These are phyloP conservation scores for Apogon hyalosoma DNA, from an alignment of 2,797 vertebrate species.

Conservation along the genomic window DNA sequence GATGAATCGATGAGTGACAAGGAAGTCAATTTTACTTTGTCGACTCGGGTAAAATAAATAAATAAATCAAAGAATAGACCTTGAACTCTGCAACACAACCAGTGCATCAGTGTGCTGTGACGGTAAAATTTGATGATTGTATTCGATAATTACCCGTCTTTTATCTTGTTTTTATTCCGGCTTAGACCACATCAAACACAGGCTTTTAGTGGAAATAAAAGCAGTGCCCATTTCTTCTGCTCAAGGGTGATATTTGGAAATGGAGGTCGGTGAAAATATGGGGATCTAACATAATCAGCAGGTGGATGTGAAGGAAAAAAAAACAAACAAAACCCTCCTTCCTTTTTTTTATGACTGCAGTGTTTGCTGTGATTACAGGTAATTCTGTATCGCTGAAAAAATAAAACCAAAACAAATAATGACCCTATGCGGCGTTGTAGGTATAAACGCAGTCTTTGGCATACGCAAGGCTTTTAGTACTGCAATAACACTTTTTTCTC, in stretches of 20 bases:
- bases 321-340: background rate
- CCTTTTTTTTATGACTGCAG: background rate
- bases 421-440: background rate
- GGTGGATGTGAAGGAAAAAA: background rate
- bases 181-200: slow-evolving; percentile 11
- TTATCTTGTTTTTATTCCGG: background rate
- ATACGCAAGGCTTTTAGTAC: background rate
- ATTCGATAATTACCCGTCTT: background rate
- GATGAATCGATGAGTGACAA: slow-evolving; percentile 46
- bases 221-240: too few relatives aligned
- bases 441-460: background rate
- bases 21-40: slow-evolving; percentile 47
- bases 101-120: background rate
- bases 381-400: slow-evolving; percentile 1
- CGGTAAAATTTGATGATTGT: too few relatives aligned
- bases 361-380: slow-evolving; percentile 1
- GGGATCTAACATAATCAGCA: background rate
- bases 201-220: background rate
- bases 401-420: background rate
- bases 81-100: background rate
- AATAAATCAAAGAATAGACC: slow-evolving; percentile 2
- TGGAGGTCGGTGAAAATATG: background rate
- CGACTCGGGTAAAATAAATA: slow-evolving; percentile 23
- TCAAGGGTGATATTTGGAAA: too few relatives aligned
- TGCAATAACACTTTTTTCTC: background rate